Base-by-base conservation (phyloP, 2,797 vertebrate genomes). In the Luscinia megarhynchos region DNA sequence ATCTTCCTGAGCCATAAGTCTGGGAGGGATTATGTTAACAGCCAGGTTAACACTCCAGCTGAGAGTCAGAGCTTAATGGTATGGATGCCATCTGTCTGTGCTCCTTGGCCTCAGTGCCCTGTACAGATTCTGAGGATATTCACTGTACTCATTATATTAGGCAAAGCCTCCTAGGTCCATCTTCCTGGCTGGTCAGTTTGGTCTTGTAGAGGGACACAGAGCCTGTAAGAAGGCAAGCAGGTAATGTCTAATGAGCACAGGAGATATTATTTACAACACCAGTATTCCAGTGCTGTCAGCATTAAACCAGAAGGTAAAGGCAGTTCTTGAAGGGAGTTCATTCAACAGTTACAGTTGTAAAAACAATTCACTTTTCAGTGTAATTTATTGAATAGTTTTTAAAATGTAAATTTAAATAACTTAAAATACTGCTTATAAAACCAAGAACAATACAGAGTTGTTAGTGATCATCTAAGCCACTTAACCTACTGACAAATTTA, bases 401-500 rank as follows among this genome's bases (percentile, higher is more conserved):
- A 21, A 85, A 74, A 67, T 22, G 4, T 58, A 32, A n/a, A 51
- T 87, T 66, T 67, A 63, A 83, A 46, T 72, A 74, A 57, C 34
- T 66, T 80, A 21, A 70, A 73, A 48, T 27, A 27, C 53, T 75
- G 62, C 40, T 32, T 76, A 40, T 84, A 84, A 87, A 94, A 57
- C 36, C 6, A 9, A 91, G 46, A 90, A 63, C 36, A 84, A 15
- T 70, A 27, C 24, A 36, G 53, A 29, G 29, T 79, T 80, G 26
- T 61, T 85, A 75, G 62, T 79, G 38, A 69, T 68, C 29, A 84
- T 72, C 29, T 64, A 41, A 93, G 38, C 38, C 81, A 36, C 72
- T 94, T 93, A 83, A 92, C n/a, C 61, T 83, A n/a, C 58, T 82
- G 73, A 68, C 68, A 87, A 61, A 87, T 81, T 40, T 72, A 43